Evolutionary conservation across 2,888 invertebrate species (phyloP).

Genomic region (Tetropium fuscum): DNA sequence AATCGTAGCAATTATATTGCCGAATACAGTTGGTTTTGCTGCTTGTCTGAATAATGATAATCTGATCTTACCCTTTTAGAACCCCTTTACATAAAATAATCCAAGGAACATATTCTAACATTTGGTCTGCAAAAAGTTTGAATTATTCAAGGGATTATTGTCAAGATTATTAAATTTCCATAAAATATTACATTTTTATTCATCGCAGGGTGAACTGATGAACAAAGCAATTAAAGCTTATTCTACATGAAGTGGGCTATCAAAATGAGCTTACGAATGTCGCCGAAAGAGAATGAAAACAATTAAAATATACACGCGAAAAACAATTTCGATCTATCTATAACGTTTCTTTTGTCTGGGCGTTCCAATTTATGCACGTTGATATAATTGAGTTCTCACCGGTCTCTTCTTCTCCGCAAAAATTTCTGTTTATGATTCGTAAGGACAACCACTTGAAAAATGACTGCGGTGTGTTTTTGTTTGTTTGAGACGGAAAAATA

Average conservation of each 20-base stretch:
- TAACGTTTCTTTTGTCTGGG: constrained; percentile 27
- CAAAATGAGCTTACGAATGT: constrained; percentile 38
- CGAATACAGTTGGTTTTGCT: no score
- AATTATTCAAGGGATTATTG: constrained; percentile 6
- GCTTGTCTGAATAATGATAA: no score
- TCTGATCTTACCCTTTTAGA: no score
- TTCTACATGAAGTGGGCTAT: constrained; percentile 22
- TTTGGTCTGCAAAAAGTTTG: neutral
- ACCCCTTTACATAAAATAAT: no score
- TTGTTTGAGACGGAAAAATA: neutral
- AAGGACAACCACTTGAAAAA: neutral
- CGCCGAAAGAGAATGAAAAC: constrained; percentile 43
- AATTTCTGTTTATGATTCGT: constrained; percentile 5
- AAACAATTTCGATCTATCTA: constrained; percentile 38
- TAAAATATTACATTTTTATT: constrained; percentile 18
- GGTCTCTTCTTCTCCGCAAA: neutral
- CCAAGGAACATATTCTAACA: neutral
- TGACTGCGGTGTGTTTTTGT: neutral
- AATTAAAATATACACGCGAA: constrained; percentile 42
- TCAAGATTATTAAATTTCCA: constrained; percentile 4
- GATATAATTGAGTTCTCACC: constrained; percentile 37
- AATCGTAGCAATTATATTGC: no score
- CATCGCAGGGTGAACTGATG: constrained; percentile 11
- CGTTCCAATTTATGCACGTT: constrained; percentile 35
- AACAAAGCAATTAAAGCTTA: constrained; percentile 24